Conservation (phyloP, 1,140 invertebrate genomes). For the Trichomalopsis sarcophagae region DNA sequence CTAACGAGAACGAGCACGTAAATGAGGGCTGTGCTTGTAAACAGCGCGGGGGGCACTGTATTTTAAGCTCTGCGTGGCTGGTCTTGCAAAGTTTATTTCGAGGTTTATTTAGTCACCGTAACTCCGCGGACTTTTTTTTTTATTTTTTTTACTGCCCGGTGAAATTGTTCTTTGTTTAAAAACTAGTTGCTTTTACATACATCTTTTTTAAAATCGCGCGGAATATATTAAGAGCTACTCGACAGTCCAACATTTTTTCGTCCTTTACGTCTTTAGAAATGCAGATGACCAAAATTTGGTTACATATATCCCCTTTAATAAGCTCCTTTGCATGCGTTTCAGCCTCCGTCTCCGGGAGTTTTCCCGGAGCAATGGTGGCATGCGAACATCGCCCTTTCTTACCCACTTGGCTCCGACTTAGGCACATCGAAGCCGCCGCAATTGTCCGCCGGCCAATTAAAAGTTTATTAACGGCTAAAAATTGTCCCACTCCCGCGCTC, state of each 20-base stretch:
- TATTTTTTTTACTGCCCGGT: neutral
- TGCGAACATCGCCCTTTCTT: neutral
- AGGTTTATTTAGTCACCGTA: neutral
- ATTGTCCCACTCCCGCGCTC: neutral
- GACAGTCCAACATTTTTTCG: no score
- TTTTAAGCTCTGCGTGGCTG: neutral
- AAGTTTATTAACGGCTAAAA: conserved; percentile 31
- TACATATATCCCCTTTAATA: neutral
- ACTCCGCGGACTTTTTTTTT: neutral
- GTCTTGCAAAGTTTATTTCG: neutral
- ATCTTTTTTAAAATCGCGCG: neutral
- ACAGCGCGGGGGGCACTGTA: neutral
- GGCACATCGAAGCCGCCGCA: neutral
- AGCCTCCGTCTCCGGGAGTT: neutral
- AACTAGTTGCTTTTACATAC: neutral
- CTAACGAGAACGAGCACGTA: conserved; percentile 6
- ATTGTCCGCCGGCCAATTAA: conserved; percentile 17
- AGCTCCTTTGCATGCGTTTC: neutral
- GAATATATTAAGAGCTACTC: neutral
- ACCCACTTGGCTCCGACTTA: conserved; percentile 13
- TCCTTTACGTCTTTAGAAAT: neutral
- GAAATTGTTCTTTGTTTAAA: neutral
- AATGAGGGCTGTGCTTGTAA: conserved; percentile 18
- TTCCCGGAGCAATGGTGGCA: neutral
- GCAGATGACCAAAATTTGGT: neutral